Evolutionary conservation across 2,113 vertebrate genomes (phyloP).

Genomic region (Narcine bancroftii): DNA sequence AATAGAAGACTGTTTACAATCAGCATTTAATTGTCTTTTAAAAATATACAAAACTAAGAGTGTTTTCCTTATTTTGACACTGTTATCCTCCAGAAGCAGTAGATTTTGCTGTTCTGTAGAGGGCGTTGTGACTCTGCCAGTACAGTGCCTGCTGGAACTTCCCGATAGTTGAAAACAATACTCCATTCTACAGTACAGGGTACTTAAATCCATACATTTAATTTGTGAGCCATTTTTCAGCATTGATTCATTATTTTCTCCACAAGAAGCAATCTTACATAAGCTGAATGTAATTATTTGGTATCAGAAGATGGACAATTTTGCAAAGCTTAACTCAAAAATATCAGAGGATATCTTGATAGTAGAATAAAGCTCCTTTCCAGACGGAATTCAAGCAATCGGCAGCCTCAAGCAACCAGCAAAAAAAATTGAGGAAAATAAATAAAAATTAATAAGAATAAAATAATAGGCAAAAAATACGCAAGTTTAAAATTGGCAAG

Average conservation of each 20-base stretch:
- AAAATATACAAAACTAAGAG: neutral
- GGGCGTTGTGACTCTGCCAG: neutral
- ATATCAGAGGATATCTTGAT: no score
- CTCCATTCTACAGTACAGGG: neutral
- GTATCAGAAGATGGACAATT: neutral
- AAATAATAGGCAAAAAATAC: no score
- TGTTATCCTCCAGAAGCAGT: neutral
- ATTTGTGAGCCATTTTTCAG: neutral
- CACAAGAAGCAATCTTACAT: neutral
- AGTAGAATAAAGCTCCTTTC: no score
- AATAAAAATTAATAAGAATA: no score
- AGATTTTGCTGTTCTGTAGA: constrained; percentile 9
- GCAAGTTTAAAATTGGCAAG: no score
- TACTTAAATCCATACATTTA: neutral
- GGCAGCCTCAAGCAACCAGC: no score
- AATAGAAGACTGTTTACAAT: neutral
- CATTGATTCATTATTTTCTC: neutral
- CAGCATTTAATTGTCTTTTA: neutral
- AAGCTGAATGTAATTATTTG: neutral
- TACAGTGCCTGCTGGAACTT: neutral
- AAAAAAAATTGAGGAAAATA: no score
- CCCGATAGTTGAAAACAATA: neutral
- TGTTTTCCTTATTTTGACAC: neutral
- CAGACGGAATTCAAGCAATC: no score
- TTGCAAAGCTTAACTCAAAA: neutral